Evolutionary conservation across 2,888 invertebrate genomes (phyloP).

Genomic region (Pristionchus entomophagus): DNA sequence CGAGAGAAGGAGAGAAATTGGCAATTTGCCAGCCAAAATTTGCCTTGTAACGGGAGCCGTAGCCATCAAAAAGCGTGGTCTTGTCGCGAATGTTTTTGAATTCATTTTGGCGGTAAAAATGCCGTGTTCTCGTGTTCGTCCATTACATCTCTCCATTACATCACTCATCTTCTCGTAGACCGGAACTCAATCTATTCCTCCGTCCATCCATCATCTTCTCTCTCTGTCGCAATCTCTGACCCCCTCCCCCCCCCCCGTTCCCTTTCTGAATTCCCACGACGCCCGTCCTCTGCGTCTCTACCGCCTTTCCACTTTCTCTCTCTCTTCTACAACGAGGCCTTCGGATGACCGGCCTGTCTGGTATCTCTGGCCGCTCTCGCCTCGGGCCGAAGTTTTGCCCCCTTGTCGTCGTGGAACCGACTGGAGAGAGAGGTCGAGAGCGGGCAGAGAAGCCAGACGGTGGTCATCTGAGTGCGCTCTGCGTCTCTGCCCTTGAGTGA

Average conservation of each 20-base stretch:
- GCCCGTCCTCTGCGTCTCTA: constrained; percentile 7
- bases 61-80: too few species aligned
- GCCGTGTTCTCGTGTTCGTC: not conserved
- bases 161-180: not conserved
- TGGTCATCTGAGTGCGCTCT: constrained; percentile 16
- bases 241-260: not conserved
- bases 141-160: constrained; percentile 34
- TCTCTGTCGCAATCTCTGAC: not conserved
- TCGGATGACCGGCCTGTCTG: not conserved
- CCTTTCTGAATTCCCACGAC: not conserved
- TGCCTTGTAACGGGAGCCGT: too few species aligned
- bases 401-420: constrained; percentile 8
- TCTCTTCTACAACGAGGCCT: not conserved
- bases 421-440: constrained; percentile 29
- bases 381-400: not conserved
- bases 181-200: constrained; percentile 9
- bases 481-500: constrained; percentile 2
- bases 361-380: constrained; percentile 19
- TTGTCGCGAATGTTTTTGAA: too few species aligned
- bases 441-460: not conserved
- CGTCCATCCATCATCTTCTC: constrained; percentile 28
- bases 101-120: not conserved
- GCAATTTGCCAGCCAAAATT: too few species aligned
- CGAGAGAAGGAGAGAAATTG: too few species aligned
- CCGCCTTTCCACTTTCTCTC: not conserved